These are phyloP conservation scores for Amblyopsis hoosieri DNA, from an alignment of 2,797 vertebrate species.

Conservation along the genomic window DNA sequence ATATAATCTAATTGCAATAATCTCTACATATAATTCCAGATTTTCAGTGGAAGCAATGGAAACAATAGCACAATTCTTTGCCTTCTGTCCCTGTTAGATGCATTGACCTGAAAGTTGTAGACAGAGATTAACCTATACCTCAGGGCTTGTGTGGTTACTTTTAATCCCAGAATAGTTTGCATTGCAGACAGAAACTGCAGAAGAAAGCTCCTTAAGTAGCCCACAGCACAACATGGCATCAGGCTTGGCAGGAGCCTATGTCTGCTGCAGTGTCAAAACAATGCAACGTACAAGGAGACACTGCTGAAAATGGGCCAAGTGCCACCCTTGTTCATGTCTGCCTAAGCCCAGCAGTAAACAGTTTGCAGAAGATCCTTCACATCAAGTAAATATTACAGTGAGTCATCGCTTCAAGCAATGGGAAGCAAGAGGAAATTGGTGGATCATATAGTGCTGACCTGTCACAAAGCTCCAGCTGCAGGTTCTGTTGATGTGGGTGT, in stretches of 20 bases:
- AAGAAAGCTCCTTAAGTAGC: constrained; percentile 17
- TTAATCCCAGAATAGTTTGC: constrained; percentile 6
- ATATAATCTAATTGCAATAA: not conserved
- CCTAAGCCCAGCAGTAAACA: constrained; percentile 31
- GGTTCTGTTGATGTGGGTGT: constrained; percentile 17
- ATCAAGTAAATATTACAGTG: constrained; percentile 31
- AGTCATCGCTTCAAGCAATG: constrained; percentile 22
- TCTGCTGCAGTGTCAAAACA: constrained; percentile 27
- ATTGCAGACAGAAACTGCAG: constrained; percentile 19
- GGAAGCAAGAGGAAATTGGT: constrained; percentile 17
- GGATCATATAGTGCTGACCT: constrained; percentile 25
- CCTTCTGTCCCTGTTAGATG: not conserved
- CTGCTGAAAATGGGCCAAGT: constrained; percentile 33
- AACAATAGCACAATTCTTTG: not conserved
- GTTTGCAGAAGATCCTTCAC: constrained; percentile 31
- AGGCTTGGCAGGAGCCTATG: constrained; percentile 17
- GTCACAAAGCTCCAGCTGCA: constrained; percentile 13
- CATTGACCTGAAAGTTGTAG: constrained; percentile 1
- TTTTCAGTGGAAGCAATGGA: no score
- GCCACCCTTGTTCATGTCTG: constrained; percentile 36
- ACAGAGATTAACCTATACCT: not conserved
- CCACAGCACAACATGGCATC: constrained; percentile 20
- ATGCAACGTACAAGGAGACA: constrained; percentile 14
- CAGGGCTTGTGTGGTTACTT: constrained; percentile 8
- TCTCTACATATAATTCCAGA: not conserved